These are phyloP conservation scores for Allacma fusca DNA, from an alignment of 2,888 invertebrate species.

Conservation along the genomic window DNA sequence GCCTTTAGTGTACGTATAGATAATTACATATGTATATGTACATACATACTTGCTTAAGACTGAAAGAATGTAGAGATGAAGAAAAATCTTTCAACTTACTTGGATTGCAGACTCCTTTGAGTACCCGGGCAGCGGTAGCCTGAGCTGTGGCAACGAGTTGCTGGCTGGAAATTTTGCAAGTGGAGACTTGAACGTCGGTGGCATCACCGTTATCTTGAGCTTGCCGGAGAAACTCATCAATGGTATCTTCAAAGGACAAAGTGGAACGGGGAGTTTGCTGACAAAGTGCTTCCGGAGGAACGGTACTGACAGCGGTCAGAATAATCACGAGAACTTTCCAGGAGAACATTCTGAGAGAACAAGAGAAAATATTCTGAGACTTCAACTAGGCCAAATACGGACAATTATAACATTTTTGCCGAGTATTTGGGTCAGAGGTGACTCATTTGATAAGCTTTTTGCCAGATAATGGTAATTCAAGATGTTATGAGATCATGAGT, in stretches of 20 bases:
- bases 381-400: neutral
- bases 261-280: conserved; percentile 37
- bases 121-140: conserved; percentile 64
- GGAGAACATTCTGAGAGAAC: neutral
- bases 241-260: conserved; percentile 59
- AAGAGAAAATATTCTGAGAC: neutral
- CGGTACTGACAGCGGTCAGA: neutral
- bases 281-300: neutral
- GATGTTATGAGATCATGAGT: neutral
- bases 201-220: conserved; percentile 61
- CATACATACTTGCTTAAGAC: too few relatives aligned
- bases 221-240: conserved; percentile 60
- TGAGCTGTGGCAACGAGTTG: conserved; percentile 65
- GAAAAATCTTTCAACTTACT: conserved; percentile 55
- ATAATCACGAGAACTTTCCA: neutral
- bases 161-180: conserved; percentile 64
- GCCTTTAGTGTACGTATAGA: too few relatives aligned
- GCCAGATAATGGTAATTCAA: neutral
- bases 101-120: conserved; percentile 65
- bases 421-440: conserved; percentile 9
- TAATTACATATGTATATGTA: too few relatives aligned
- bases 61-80: neutral
- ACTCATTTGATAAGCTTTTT: neutral
- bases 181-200: conserved; percentile 64
- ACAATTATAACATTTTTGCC: neutral